These are phyloP conservation scores for Dicaeum eximium DNA, from an alignment of 2,113 vertebrate genomes.

Conservation along the genomic window DNA sequence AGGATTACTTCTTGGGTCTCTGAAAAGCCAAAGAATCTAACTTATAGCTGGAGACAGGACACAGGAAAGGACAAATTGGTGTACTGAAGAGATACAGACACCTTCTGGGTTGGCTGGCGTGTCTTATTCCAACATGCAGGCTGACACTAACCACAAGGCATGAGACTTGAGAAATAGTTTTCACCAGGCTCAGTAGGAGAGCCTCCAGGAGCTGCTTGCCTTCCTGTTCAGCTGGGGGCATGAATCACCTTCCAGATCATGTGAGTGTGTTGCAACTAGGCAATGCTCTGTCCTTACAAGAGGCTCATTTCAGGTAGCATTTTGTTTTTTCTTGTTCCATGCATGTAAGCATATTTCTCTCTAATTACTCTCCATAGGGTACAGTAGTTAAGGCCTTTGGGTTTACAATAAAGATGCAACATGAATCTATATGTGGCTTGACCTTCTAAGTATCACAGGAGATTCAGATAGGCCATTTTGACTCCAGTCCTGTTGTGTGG, in stretches of 20 bases:
- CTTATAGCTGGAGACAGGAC: background rate
- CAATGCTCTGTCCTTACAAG: background rate
- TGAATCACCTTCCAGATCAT: constrained; percentile 6
- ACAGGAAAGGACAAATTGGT: constrained; percentile 11
- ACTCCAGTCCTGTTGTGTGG: background rate
- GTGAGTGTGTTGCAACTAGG: background rate
- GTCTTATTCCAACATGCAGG: background rate
- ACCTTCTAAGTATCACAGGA: background rate
- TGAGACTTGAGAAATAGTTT: background rate
- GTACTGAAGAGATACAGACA: background rate
- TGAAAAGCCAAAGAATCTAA: background rate
- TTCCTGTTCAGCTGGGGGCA: background rate
- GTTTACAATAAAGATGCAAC: background rate
- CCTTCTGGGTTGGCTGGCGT: background rate
- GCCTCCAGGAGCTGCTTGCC: background rate
- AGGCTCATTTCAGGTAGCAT: background rate
- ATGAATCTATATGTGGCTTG: background rate
- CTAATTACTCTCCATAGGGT: background rate
- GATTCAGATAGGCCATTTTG: background rate
- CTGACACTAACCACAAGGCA: constrained; percentile 29
- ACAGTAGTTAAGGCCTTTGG: background rate
- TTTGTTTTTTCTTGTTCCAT: background rate
- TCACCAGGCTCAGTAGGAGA: background rate
- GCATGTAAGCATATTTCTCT: background rate
- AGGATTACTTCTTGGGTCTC: background rate